Conservation (phyloP, 1,140 invertebrate genomes). For the Eurytemora carolleeae region DNA sequence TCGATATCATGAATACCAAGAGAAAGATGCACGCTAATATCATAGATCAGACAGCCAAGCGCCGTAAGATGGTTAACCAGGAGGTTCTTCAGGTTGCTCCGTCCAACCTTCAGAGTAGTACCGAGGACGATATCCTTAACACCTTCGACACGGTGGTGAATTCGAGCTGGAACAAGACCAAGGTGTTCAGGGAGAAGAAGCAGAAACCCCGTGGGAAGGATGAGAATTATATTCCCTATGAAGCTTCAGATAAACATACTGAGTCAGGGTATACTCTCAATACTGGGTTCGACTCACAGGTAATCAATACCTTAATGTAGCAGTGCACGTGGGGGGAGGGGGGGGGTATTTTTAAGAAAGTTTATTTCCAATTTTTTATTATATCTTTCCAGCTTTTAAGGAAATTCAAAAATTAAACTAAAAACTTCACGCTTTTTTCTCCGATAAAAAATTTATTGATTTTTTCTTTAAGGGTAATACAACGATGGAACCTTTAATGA, state of each 20-base stretch:
- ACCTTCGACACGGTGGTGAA: conserved; percentile 20
- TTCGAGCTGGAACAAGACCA: neutral
- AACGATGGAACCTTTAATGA: no score
- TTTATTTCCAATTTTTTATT: no score
- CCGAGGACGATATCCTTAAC: conserved; percentile 18
- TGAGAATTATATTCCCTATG: conserved; percentile 69
- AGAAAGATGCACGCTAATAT: no score
- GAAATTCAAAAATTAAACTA: no score
- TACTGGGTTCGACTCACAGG: conserved; percentile 45
- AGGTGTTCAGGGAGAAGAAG: conserved; percentile 8
- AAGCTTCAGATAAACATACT: conserved; percentile 58
- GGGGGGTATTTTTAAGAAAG: no score
- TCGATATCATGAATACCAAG: conserved; percentile 32
- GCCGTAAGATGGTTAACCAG: neutral
- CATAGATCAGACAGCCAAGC: no score
- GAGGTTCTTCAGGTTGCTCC: neutral
- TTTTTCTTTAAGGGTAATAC: no score
- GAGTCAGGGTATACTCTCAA: conserved; percentile 62
- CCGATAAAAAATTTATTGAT: no score
- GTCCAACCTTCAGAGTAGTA: conserved; percentile 13
- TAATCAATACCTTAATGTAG: no score
- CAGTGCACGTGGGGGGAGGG: no score
- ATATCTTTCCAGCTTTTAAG: no score
- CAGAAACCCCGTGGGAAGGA: conserved; percentile 34
- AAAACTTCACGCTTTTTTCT: no score